A percentile compares a stretch with the other conserved stretches of the same genome.
Evolutionary conservation across 2,888 invertebrate species (phyloP).

Genomic region (Mesopsocus fuscifrons): DNA sequence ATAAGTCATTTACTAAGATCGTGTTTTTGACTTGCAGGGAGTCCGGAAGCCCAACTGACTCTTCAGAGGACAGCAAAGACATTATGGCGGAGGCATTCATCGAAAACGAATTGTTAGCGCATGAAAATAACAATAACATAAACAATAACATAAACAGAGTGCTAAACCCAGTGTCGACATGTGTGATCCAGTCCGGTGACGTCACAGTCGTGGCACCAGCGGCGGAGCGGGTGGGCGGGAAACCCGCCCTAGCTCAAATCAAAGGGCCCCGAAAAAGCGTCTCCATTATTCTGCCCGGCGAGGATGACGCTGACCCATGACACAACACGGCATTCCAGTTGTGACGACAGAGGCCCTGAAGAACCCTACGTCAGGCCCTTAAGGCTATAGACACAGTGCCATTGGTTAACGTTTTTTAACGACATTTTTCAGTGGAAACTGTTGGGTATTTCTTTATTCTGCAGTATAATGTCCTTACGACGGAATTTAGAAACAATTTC

Average conservation of each 20-base stretch:
- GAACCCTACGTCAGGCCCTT: too few relatives aligned
- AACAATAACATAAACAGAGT: too few relatives aligned
- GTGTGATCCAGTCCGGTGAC: background rate
- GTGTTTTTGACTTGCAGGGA: background rate
- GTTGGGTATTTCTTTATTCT: too few relatives aligned
- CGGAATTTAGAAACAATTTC: too few relatives aligned
- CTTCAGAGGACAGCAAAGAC: background rate
- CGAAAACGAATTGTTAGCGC: conserved; percentile 1
- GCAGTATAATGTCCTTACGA: too few relatives aligned
- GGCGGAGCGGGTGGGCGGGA: conserved; percentile 17
- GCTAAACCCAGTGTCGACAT: too few relatives aligned
- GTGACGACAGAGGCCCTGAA: conserved; percentile 16
- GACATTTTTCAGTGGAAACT: too few relatives aligned
- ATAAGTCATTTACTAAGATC: too few relatives aligned
- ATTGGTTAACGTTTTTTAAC: too few relatives aligned
- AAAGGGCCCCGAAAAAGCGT: conserved; percentile 31
- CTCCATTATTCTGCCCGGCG: conserved; percentile 36
- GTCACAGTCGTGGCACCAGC: conserved; percentile 14
- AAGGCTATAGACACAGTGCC: too few relatives aligned
- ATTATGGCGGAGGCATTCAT: background rate
- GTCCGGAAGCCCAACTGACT: background rate
- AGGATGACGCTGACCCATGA: too few relatives aligned
- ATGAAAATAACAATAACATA: background rate
- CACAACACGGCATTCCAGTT: too few relatives aligned
- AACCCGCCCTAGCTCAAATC: conserved; percentile 19